Base-by-base conservation (phyloP, 2,113 vertebrate species). In the Oncorhynchus tshawytscha region DNA sequence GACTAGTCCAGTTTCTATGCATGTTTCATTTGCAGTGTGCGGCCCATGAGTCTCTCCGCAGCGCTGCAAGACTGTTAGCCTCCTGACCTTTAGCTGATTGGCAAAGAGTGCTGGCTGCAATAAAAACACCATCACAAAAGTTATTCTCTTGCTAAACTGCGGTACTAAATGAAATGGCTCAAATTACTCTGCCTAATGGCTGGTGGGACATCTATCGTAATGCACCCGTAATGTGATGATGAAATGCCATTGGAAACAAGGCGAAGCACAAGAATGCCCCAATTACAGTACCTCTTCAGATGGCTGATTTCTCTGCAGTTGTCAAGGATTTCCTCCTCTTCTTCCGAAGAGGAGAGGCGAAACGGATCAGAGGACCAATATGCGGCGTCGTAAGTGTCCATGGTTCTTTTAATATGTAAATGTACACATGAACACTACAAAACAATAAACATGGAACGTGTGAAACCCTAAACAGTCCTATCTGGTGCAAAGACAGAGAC, bases 1-100 rank as follows among this genome's bases (percentile, higher is more conserved):
- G 49, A 16, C 49, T 15, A 54, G 49, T 54, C 49, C 16, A 54
- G 51, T 54, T 54, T 54, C 15, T 18, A 54, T 54, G 16, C 51
- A 54, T 54, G 16, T 54, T 54, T 15, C 51, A 54, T 54, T 54
- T 54, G 51, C 51, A 16, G 51, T 18, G 16, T 54, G 51, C 0
- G 5, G 16, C 51, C 12, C 51, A 54, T 18, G 13, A 18, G 51
- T 54, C 51, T 54, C 51, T 54, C 51, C 51, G 16, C 51, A 54
- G 16, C 15, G 8, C 48, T 62, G 45, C 24, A 67, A 67, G 70
- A 70, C 74, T 67, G 59, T 81, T 81, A 73, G 66, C 79, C 73
- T 34, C 27, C 60, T 71, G 79, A 78, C 82, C 73, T 81, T 71
- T 39, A 54, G 24, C 48, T 80, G 72, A 84, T 81, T 81, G 76